These are phyloP conservation scores for Chelidonichthys spinosus DNA, from an alignment of 2,797 vertebrate genomes.

Conservation along the genomic window DNA sequence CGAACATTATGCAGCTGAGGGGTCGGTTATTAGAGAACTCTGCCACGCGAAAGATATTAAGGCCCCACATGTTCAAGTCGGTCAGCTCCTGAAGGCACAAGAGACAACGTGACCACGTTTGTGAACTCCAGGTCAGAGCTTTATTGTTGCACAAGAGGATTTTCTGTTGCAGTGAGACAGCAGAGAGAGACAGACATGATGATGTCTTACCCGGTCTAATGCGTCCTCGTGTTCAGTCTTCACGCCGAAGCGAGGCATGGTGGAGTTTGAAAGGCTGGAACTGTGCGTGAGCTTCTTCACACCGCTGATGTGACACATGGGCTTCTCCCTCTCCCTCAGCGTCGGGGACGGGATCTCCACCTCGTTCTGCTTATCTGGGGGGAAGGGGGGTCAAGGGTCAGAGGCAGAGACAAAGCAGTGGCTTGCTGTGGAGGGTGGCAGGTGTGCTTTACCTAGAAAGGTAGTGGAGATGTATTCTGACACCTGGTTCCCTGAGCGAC, in stretches of 20 bases:
- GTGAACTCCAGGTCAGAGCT: background rate
- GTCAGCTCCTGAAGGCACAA: slow-evolving; percentile 88
- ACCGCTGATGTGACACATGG: slow-evolving; percentile 95
- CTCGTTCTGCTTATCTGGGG: slow-evolving; percentile 94
- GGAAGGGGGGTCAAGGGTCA: slow-evolving; percentile 7
- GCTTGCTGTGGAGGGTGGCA: background rate
- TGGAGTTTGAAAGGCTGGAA: slow-evolving; percentile 87
- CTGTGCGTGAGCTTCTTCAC: slow-evolving; percentile 91
- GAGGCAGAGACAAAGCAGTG: slow-evolving; percentile 14
- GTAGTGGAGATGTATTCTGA: slow-evolving; percentile 97
- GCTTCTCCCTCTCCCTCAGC: slow-evolving; percentile 89
- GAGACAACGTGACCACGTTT: slow-evolving; percentile 13
- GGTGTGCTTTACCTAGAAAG: slow-evolving; percentile 89
- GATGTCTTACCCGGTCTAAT: slow-evolving; percentile 85
- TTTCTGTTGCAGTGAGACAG: background rate
- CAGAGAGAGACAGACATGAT: background rate
- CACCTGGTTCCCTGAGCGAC: slow-evolving; percentile 96
- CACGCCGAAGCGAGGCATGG: slow-evolving; percentile 90
- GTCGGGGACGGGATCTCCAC: slow-evolving; percentile 93
- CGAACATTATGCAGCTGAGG: slow-evolving; percentile 94
- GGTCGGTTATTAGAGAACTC: slow-evolving; percentile 93
- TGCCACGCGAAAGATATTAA: slow-evolving; percentile 95
- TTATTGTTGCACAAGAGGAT: background rate
- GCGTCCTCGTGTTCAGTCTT: slow-evolving; percentile 93
- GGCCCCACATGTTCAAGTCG: slow-evolving; percentile 95